Evolutionary conservation across 1,140 invertebrate genomes (phyloP).

Genomic region (Belonocnema kinseyi): DNA sequence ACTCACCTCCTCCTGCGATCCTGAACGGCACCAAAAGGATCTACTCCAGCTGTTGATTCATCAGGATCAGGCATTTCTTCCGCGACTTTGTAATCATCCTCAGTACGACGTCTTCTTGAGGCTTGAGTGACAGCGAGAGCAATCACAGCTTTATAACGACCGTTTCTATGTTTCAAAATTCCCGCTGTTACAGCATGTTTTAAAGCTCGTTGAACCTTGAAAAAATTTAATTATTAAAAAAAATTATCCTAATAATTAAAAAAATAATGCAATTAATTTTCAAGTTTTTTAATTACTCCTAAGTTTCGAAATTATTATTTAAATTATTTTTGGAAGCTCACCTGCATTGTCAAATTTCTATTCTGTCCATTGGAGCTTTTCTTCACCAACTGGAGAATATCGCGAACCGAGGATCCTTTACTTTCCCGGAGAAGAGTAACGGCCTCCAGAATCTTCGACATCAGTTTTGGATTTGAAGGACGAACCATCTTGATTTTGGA

Average conservation of each 20-base stretch:
- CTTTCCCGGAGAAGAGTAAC: constrained; percentile 50
- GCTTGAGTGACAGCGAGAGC: constrained; percentile 41
- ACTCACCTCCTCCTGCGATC: constrained; percentile 35
- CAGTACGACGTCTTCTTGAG: constrained; percentile 33
- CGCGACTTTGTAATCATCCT: constrained; percentile 34
- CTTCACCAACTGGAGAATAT: constrained; percentile 55
- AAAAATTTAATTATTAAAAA: not conserved
- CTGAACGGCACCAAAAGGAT: constrained; percentile 31
- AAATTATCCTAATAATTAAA: not conserved
- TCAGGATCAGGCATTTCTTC: constrained; percentile 18
- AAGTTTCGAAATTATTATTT: not conserved
- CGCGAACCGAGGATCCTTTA: constrained; percentile 54
- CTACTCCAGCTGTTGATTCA: constrained; percentile 17
- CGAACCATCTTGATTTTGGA: constrained; percentile 51
- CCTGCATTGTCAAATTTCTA: constrained; percentile 62
- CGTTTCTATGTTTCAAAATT: constrained; percentile 61
- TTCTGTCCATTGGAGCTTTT: constrained; percentile 37
- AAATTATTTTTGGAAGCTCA: constrained; percentile 33
- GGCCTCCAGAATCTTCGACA: constrained; percentile 59
- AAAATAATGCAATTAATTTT: no score
- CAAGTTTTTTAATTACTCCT: no score
- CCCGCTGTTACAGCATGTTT: constrained; percentile 67
- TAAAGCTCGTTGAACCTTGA: constrained; percentile 65
- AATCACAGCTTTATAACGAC: constrained; percentile 62
- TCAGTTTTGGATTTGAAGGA: constrained; percentile 57